Base-by-base conservation (phyloP, 2,888 invertebrate species). In the Chromoteleia sp. region DNA sequence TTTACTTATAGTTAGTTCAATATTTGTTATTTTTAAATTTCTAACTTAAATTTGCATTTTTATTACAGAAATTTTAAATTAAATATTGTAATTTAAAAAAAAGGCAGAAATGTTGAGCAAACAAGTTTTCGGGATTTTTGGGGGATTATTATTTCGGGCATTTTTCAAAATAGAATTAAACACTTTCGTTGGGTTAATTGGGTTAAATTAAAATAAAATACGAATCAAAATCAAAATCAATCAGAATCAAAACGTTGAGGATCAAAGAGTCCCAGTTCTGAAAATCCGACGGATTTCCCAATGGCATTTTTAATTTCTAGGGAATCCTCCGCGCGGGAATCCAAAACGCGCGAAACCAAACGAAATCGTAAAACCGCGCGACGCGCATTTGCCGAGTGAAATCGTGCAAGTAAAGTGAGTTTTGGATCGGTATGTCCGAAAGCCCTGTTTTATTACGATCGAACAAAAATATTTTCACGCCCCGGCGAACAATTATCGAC, bases 401-500 rank as follows among this genome's bases (percentile, higher is more conserved):
- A 75, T 75, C 67, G 75, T 41, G 58, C 67, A 67, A 75, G 59
- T 58, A 56, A 54, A 63, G 45, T 56, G 29, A 45, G 41, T 41
- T 74, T 39, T 41, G 33, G 63, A 29, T 19, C 25, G 59, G 25
- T 73, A 61, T 33, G 61, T 52, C 29, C 43, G 30, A 33, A 45
- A 52, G 50, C 14, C 25, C 39, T 71, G 77, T 70, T 78, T 78
- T 71, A 71, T 74, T 68, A 61, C 68, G 56, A 56, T 8, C 19
- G 68, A 74, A 70, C 74, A 68, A 81, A 81, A 81, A 81, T 81
- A 81, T 81, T 81, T 75, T 75, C 67, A 63, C 70, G 48, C 74
- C 50, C 29, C 58, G 50, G 14, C 54, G 63, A 48, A 63, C 68
- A 74, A 80, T 80, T 80, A 80, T 80, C 74, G 75, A 63, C 63